Base-by-base conservation (phyloP, 1,140 invertebrate species). In the Sycophaga agraensis region DNA sequence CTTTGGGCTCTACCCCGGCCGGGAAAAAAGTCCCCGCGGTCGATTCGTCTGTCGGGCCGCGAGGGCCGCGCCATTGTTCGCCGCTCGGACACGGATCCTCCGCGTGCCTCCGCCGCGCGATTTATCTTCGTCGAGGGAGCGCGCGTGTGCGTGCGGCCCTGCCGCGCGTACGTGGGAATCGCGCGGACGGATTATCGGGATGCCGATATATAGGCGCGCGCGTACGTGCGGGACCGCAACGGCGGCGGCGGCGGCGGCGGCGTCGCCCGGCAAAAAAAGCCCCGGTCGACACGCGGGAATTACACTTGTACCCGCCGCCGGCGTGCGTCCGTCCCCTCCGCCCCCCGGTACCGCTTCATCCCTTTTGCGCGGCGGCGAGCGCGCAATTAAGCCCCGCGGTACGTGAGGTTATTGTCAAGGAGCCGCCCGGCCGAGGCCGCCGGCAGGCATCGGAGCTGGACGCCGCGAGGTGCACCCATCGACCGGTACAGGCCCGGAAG, bases 101-200 rank as follows among this genome's bases (percentile, higher is more conserved):
- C 64, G 68, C 71, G 69, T 73, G 28, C 28, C 28, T 31, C 28
- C 28, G 11, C 28, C 11, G 64, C 59, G 65, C 66, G 66, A 73
- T 70, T 69, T 70, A 69, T 71, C 66, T 73, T 71, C 68, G 67
- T 72, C 67, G 64, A 40, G 7, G 16, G 19, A 11, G 16, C 46
- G 16, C 39, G 39, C 8, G 39, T 21, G 31, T 45, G 24, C 16
- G 51, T 37, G 14, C 31, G 46, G 4, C 4, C 28, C 5, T 31
- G 26, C 14, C 16, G 14, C 43, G 11, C 24, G 22, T 45, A 62
- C 59, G 60, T 63, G 61, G 61, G 61, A 63, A 63, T 58, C 46
- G 60, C 45, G 17, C 51, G 50, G 60, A 63, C 53, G 43, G 60
- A 63, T 63, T 63, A 63, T 57, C 60, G 45, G 17, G 60, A 63